Evolutionary conservation across 2,113 vertebrate genomes (phyloP), one percentile per base, ranked within the genome.

Genomic region (Xerus inauris): DNA sequence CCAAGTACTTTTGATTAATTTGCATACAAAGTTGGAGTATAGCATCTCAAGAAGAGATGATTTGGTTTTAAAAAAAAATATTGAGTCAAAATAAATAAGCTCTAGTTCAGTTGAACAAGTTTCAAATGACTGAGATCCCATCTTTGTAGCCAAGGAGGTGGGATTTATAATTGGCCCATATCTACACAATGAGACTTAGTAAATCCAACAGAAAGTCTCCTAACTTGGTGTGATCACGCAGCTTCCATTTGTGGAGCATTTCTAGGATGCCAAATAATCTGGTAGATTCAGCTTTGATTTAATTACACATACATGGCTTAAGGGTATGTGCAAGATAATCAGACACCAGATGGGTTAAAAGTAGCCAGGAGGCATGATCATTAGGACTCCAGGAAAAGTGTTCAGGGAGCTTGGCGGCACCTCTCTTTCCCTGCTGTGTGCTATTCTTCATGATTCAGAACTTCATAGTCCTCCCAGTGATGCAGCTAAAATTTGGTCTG

Each of bases 31-130:
- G 32, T 85, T 87, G 45, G 13, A 32, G 32, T 4, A 24, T 49
- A 51, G 6, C 67, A 94, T 22, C 40, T 85, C 64, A 42, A 72
- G 49, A 73, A 51, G 32, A 30, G 42, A 42, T 32, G 57, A n/a
- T 86, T 73, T 59, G 62, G 40, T 73, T 82, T 95, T 92, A 51
- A 82, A 87, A 80, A 30, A 89, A 91, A 90, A 87, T 77, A 65
- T 3, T 94, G 62, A 71, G 35, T 14, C 28, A 30, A 86, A 83
- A 38, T 73, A 85, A 94, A n/a, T 6, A 85, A 49, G 72, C 62
- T 71, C 3, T 45, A 79, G 35, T 85, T 57, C 22, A 47, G 2
- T 42, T 62, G 42, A 71, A 69, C 9, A 17, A 72, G 8, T 45
- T 79, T 91, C 14, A 86, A 65, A 79, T 93, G 26, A 84, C 65